phyloP scores from a whole-genome alignment of 2,113 vertebrate genomes.

The Pachyramphus minor region DNA sequence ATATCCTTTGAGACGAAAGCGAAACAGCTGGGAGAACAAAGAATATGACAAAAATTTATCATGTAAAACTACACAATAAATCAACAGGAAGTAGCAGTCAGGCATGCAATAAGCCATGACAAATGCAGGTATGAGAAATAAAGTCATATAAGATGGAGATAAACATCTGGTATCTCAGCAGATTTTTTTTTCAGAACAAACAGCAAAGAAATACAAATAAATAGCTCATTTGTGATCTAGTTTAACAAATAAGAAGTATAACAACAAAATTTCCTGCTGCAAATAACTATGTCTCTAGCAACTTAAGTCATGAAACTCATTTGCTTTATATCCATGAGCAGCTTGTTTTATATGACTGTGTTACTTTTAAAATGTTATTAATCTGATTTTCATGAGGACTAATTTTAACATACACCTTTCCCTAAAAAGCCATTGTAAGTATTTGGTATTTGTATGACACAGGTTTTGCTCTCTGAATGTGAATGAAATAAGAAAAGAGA shows the following conservation, averaged over 20 bases:
- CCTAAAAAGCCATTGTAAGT: neutral
- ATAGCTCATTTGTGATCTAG: neutral
- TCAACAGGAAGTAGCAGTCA: neutral
- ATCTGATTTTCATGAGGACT: neutral
- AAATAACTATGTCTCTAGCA: neutral
- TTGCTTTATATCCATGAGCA: neutral
- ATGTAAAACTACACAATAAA: neutral
- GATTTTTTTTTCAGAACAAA: neutral
- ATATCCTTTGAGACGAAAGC: neutral
- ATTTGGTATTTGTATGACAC: neutral
- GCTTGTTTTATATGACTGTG: neutral
- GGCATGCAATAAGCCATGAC: neutral
- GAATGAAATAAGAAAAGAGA: neutral
- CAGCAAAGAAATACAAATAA: neutral
- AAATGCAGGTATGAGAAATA: conserved; percentile 11
- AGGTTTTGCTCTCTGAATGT: neutral
- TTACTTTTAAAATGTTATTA: neutral
- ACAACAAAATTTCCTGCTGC: neutral
- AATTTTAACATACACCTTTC: neutral
- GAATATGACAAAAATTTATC: neutral
- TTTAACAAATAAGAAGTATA: neutral
- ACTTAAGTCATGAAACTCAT: neutral
- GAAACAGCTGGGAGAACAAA: neutral
- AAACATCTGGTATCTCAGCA: neutral
- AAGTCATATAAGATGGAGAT: neutral